Evolutionary conservation across 2,113 vertebrate genomes (phyloP).

Genomic region (Hydrochoerus hydrochaeris): DNA sequence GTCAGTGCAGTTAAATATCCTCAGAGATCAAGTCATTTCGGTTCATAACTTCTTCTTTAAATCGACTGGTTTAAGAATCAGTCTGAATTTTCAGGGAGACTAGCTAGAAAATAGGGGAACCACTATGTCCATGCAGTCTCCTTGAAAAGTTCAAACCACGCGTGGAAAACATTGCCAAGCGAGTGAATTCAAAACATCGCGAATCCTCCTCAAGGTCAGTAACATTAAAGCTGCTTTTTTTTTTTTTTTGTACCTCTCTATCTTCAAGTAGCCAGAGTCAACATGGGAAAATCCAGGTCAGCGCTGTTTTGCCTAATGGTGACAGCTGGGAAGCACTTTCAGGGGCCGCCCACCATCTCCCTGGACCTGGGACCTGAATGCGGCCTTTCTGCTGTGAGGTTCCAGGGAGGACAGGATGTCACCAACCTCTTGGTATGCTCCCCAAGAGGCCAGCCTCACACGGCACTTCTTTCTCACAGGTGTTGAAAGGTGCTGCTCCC

Average conservation of each 20-base stretch:
- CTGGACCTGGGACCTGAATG: slow-evolving; percentile 75
- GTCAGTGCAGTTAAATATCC: neutral
- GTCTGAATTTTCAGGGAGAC: slow-evolving; percentile 39
- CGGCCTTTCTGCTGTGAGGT: slow-evolving; percentile 75
- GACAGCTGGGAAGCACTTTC: slow-evolving; percentile 57
- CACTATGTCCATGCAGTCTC: slow-evolving; percentile 59
- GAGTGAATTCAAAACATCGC: slow-evolving; percentile 75
- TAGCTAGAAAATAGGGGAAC: slow-evolving; percentile 69
- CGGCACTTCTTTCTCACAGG: slow-evolving; percentile 77
- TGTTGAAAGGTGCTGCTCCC: slow-evolving; percentile 75
- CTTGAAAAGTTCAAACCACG: slow-evolving; percentile 69
- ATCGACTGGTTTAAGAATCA: slow-evolving; percentile 45
- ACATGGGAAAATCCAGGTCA: slow-evolving; percentile 64
- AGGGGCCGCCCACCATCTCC: slow-evolving; percentile 56
- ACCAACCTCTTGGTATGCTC: slow-evolving; percentile 69
- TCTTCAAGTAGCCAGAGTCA: slow-evolving; percentile 67
- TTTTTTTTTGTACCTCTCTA: slow-evolving; percentile 44
- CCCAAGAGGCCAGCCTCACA: slow-evolving; percentile 72
- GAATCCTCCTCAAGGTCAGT: slow-evolving; percentile 53
- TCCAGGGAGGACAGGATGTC: slow-evolving; percentile 74
- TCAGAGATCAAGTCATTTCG: neutral
- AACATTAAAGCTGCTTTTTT: slow-evolving; percentile 59
- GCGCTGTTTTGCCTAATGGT: slow-evolving; percentile 55
- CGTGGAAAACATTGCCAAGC: slow-evolving; percentile 60
- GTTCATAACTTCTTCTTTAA: neutral